Base-by-base conservation (phyloP, 2,888 invertebrate genomes). In the Agrochola macilenta region DNA sequence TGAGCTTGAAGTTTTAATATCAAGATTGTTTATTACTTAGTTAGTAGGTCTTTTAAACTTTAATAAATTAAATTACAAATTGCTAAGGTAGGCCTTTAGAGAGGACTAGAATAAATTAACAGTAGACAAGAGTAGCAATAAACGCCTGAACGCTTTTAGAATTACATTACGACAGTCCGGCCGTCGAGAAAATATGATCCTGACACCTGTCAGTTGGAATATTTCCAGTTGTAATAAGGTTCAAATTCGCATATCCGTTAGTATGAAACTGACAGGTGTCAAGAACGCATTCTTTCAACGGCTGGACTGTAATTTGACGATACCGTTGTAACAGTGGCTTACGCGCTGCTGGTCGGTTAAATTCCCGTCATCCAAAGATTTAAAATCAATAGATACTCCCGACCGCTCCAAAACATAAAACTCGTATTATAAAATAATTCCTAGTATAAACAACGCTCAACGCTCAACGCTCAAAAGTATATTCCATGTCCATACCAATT, bases 1-100 rank as follows among this genome's bases (percentile, higher is more conserved):
- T 43, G 30, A 60, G 14, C 58, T 39, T 23, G 3, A 70, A 58
- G 26, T 39, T 26, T 0, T 78, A 46, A 12, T 54, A 46, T n/a
- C 46, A 26, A 78, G 76, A 66, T 9, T 57, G 23, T 23, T 23
- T 57, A 46, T 49, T 14, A 30, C 35, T 74, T 49, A 54, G 35
- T 23, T 49, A 54, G n/a, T 26, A 35, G n/a, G 30, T 54, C 14
- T 30, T 35, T 61, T 23, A 11, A 43, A 54, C 46, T 66, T 57
- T 26, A 20, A 30, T 76, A 17, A 54, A 78, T 65, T 46, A 26
- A 46, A 65, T 76, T 46, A 26, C 20, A 78, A 43, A 20, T 20
- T 54, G n/a, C 26, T 14, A 26, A 30, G 7, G 17, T 20, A 17
- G 7, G 0, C 5, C 26, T 61, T 77, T 20, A 11, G 1, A 39